phyloP scores from a whole-genome alignment of 2,113 vertebrate genomes.

The Phalacrocorax aristotelis region DNA sequence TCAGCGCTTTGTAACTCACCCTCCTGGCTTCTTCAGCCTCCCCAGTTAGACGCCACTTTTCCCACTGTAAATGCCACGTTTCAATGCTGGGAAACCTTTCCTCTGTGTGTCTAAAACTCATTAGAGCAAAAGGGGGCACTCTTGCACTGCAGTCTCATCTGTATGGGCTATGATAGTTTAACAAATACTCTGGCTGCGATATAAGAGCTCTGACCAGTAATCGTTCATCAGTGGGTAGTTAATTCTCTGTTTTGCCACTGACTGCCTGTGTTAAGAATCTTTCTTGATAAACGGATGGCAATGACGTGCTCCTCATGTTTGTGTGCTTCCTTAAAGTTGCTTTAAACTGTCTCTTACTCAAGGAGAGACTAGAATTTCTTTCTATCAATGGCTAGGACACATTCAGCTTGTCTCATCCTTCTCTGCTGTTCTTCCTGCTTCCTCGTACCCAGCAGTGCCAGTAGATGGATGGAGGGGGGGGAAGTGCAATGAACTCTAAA shows the following conservation, averaged over 20 bases:
- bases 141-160: neutral
- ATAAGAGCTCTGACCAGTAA: neutral
- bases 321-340: neutral
- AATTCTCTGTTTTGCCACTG: neutral
- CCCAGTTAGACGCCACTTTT: neutral
- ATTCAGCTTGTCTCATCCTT: neutral
- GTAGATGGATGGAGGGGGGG: too few relatives aligned
- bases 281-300: neutral
- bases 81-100: neutral
- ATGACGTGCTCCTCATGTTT: neutral
- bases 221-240: fast-evolving
- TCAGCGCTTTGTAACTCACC: neutral
- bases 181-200: too few relatives aligned
- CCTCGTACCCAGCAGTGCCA: neutral
- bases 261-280: neutral
- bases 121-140: neutral
- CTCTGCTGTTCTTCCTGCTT: neutral
- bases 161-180: too few relatives aligned
- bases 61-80: neutral
- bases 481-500: neutral
- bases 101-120: neutral
- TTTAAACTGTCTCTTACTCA: neutral
- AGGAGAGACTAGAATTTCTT: neutral
- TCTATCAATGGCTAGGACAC: neutral
- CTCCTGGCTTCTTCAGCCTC: neutral